A percentile compares a stretch with the other conserved stretches of the same genome.
phyloP scores from a whole-genome alignment of 2,888 invertebrate species.

The Fabriciana adippe region DNA sequence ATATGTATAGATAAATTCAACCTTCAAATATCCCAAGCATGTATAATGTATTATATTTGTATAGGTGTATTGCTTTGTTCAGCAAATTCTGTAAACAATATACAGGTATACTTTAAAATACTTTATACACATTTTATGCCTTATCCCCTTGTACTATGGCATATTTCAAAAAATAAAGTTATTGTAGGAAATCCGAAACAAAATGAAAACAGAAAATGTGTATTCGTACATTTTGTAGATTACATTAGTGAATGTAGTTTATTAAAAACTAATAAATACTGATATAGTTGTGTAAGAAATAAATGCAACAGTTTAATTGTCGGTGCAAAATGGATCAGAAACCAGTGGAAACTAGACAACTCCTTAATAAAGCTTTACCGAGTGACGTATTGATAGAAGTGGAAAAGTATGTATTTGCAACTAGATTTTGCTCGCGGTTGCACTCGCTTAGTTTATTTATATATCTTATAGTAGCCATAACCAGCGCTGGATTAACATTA shows the following conservation, averaged over 20 bases:
- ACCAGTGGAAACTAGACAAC: slow-evolving; percentile 30
- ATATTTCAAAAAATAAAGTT: neutral
- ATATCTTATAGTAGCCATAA: too few species aligned
- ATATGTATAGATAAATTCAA: slow-evolving; percentile 20
- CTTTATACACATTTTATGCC: neutral
- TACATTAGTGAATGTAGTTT: too few species aligned
- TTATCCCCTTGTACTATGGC: slow-evolving; percentile 3
- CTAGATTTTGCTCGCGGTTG: too few species aligned
- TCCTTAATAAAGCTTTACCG: slow-evolving; percentile 27
- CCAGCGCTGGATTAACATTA: too few species aligned
- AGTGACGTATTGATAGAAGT: slow-evolving; percentile 39
- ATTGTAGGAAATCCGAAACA: neutral
- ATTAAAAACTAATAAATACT: too few species aligned
- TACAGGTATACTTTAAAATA: slow-evolving; percentile 1
- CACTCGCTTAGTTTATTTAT: too few species aligned
- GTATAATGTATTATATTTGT: slow-evolving; percentile 50
- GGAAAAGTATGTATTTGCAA: slow-evolving; percentile 46
- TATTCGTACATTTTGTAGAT: too few species aligned
- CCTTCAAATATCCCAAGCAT: slow-evolving; percentile 50
- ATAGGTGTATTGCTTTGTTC: slow-evolving; percentile 56
- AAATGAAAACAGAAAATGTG: too few species aligned
- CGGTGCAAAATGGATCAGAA: slow-evolving; percentile 27
- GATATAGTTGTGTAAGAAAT: neutral
- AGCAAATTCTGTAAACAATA: slow-evolving; percentile 15
- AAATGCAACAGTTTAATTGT: neutral